Evolutionary conservation across 2,888 invertebrate genomes (phyloP), one percentile per base, ranked within the genome.

Genomic region (Acleris holmiana): DNA sequence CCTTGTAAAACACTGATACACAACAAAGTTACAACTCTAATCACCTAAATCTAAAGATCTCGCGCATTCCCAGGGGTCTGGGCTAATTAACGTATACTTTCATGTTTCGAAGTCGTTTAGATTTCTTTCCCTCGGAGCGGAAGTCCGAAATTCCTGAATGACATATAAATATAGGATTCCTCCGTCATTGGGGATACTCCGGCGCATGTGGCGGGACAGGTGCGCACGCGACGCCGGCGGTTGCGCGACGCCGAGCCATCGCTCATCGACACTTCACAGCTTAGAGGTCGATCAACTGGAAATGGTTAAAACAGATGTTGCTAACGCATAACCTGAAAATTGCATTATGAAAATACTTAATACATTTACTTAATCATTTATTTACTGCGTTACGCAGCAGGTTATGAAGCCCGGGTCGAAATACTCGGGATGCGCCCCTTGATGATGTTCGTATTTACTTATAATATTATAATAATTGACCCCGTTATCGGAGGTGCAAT

Each of bases 181-280:
- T 40, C 17, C 53, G 21, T 19, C 23, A 48, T 49, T 41, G 58
- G 53, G 15, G 56, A 41, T 35, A 44, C 58, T n/a, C 35, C n/a
- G 29, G 17, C 63, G 63, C 63, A 64, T 49, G 58, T 64, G 64
- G 63, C 57, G 47, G 46, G 61, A 58, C 64, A 64, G 64, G 64
- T 64, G 64, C 29, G 6, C 23, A 25, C 19, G 61, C 17, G 35
- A 21, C 54, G 23, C 13, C 35, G 35, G 15, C 35, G 35, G 15
- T 61, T 51, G n/a, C 19, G 21, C 54, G 49, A 18, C 63, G 40
- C 46, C 35, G 35, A 23, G 44, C 46, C 56, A 47, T 50, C 35
- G 35, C 35, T 35, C 35, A 13, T 35, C 35, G 35, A 35, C 35
- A 35, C 35, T 35, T 4, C 8, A 25, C 25, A 25, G 8, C 8